Evolutionary conservation across 2,113 vertebrate genomes (phyloP), one percentile per base, ranked within the genome.

Genomic region (Salvelinus fontinalis): DNA sequence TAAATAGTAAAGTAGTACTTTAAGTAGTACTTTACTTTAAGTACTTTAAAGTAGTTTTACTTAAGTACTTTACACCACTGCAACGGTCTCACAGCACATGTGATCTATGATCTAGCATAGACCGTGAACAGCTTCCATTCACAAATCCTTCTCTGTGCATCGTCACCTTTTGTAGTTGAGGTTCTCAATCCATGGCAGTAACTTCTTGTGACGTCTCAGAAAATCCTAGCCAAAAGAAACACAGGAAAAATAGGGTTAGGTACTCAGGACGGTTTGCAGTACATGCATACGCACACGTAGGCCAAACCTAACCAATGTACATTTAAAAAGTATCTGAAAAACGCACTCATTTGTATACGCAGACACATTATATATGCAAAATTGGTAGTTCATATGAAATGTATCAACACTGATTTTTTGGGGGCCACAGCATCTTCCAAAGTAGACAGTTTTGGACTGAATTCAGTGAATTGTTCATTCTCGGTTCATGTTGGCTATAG

Each of bases 41-140:
- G 34, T 34, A 34, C 34, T 34, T 34, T 34, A 7, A 34, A 34
- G 34, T 34, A 34, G 34, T 34, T 34, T 34, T 34, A 34, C 34
- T 34, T 8, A 34, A 34, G 34, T 7, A 34, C 34, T 34, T 34
- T 34, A 34, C 34, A 34, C 34, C 34, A 34, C 92, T 92, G 92
- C 86, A 92, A 88, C 89, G 88, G 91, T 89, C 88, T 84, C 90
- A 83, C 88, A 83, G 92, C 75, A 87, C 83, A 44, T 94, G 91
- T 92, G 92, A 93, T 93, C 90, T 82, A 88, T 84, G 93, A 94
- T 90, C 93, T 93, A 90, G 92, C 89, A 86, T 92, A 93, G 87
- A 91, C 91, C 51, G 90, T 44, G 9, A 9, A 44, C 39, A 44
- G 39, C 39, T 2, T 94, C 90, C 93, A 93, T 94, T 95, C 94